These are phyloP conservation scores for Melitaea cinxia DNA, from an alignment of 1,140 invertebrate genomes.

Conservation along the genomic window DNA sequence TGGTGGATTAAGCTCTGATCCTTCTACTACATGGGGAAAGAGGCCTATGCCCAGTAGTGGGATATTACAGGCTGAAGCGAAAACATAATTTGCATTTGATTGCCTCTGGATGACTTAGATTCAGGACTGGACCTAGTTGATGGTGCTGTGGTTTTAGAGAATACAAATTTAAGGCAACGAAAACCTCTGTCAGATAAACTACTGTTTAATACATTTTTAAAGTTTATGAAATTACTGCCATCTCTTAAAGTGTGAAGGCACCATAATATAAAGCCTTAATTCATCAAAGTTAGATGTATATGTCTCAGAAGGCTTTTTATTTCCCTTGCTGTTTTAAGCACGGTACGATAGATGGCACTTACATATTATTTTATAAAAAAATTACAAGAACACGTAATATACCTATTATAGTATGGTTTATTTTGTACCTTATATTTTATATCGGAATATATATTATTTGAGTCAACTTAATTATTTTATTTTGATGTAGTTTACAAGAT, in stretches of 20 bases:
- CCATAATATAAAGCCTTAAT: background rate
- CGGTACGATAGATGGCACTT: constrained; percentile 10
- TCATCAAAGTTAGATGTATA: background rate
- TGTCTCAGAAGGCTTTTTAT: background rate
- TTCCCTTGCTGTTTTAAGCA: background rate
- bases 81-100: too few relatives aligned
- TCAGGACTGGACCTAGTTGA: too few relatives aligned
- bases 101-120: too few relatives aligned
- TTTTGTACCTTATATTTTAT: background rate
- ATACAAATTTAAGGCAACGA: too few relatives aligned
- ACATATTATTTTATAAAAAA: too few relatives aligned
- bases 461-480: background rate
- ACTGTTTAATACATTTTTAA: background rate
- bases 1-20: too few relatives aligned
- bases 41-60: too few relatives aligned
- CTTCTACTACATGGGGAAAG: too few relatives aligned
- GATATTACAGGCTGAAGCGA: too few relatives aligned
- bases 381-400: too few relatives aligned
- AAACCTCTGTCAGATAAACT: too few relatives aligned
- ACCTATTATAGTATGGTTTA: background rate
- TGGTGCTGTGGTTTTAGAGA: too few relatives aligned
- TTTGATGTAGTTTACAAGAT: background rate
- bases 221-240: background rate
- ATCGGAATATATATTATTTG: background rate
- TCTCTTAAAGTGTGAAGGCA: background rate